Base-by-base conservation (phyloP, 2,797 vertebrate genomes). In the Enteromius argenteus region DNA sequence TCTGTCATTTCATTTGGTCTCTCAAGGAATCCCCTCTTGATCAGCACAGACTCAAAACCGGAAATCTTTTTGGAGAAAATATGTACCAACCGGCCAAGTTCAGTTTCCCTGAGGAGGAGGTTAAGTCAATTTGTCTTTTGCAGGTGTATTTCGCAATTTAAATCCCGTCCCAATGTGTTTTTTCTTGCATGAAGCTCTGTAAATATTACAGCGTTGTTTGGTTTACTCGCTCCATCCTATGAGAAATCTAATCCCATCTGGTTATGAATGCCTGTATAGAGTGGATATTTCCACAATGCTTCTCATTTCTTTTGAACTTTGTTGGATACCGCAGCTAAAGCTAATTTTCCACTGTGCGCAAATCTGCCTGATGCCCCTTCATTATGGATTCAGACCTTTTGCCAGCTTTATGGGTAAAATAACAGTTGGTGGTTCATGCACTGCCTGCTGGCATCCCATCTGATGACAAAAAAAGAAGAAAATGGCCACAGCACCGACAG, bases 381-480 rank as follows among this genome's bases (percentile, higher is more conserved):
- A 81, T 81, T 73, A 64, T 13, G 42, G 14, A 62, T 60, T 49
- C 60, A 62, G 27, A 49, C 27, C 27, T 19, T 81, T 62, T 49
- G 53, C 53, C 79, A 60, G 39, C 17, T 32, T 60, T 72, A 21
- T 46, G 23, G 53, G 53, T 60, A 39, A 44, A 81, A 46, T 72
- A 60, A 81, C 79, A 81, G 79, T 72, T 71, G 68, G 39, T 81
- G 68, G 23, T 81, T 81, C 69, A 73, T 62, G 53, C 39, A 35
- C 27, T 62, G 53, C 80, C 68, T 62, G 79, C 39, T 81, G 69
- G 53, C 68, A 46, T 72, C 39, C 27, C 23, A 81, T 81, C 39
- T 32, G 42, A 72, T 53, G 19, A 35, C 30, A n/a, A 51, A 80
- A n/a, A 23, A 71, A 80, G 5, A 37, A 23, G 10, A 60, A 64